Base-by-base conservation (phyloP, 1,140 invertebrate genomes). In the Hypsibius dujardini region DNA sequence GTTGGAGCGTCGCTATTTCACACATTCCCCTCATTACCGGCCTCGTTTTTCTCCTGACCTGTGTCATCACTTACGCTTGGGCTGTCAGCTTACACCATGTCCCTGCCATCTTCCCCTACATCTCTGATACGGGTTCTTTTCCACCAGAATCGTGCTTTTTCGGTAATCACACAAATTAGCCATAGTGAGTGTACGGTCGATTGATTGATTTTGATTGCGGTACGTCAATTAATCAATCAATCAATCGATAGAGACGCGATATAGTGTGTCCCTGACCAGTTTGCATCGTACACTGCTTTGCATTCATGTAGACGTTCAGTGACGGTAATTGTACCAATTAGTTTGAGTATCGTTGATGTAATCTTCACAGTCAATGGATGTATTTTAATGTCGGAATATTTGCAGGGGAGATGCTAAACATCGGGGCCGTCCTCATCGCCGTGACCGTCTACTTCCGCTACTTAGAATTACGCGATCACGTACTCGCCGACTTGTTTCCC, bases 21-120 rank as follows among this genome's bases (percentile, higher is more conserved):
- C 47, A 59, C 28, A 59, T 70, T 46, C 45, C 50, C n/a, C 3
- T 70, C 12, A 40, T 28, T 46, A 46, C 47, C n/a, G 46, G 46
- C 15, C 14, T 14, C 47, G n/a, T 46, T n/a, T n/a, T 46, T 40
- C 14, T 28, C 71, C 14, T n/a, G 0, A 46, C 47, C 14, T 74
- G 74, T 46, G 70, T 73, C 70, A 67, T 67, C 12, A 15, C 62
- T 42, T 67, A 67, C 42, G 62, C 42, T 3, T 67, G 62, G 62
- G n/a, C 50, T 47, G 12, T 47, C 45, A 12, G 74, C 62, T 1
- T 74, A 46, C 70, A 69, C 71, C 46, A 73, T 3, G 46, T 71
- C 45, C 45, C 56, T n/a, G 28, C 60, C 46, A 42, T 71, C 56
- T 40, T 71, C 67, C 47, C 71, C 14, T 69, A 47, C 45, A 59